Evolutionary conservation across 2,888 invertebrate species (phyloP), one percentile per base, ranked within the genome.

Genomic region (Celastrina argiolus): DNA sequence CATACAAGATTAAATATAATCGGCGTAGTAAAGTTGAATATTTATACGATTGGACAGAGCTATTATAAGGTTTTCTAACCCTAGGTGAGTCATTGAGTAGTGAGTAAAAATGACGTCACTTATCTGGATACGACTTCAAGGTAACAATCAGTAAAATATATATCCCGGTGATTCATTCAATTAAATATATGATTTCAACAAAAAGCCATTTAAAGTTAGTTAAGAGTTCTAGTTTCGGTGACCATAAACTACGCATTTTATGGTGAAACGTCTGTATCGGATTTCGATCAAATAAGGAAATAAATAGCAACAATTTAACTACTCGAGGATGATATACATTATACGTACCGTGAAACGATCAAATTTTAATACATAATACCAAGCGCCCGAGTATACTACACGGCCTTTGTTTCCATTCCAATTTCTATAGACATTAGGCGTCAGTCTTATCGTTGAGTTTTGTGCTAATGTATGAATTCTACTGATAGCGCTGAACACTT

Each of bases 81-180:
- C 36, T 39, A 61, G 34, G 18, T 61, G 61, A 61, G 39, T 61
- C 61, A 61, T 18, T 14, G 4, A 2, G 10, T 58, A 58, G 58
- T 8, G 28, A 59, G 18, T 59, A 59, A 59, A 31, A 34, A 34
- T 59, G 36, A 34, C 56, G 56, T 26, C 28, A 58, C n/a, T 4
- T 3, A 58, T 58, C 61, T 36, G 22, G 16, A 39, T 58, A 14
- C 34, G 39, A 22, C 10, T 39, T 39, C 61, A 61, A 59, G 31
- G 59, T 34, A 34, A 22, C 36, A 61, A 18, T 36, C 39, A 14
- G 4, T 61, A 22, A 22, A n/a, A n/a, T n/a, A n/a, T n/a, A 61
- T 39, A 39, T 36, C 2, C 16, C 31, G 18, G 22, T 61, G 61
- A 69, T 69, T 69, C 69, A 69, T 69, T 67, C 66, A 68, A 26